phyloP scores from a whole-genome alignment of 2,888 invertebrate species.

The Kuschelorhynchus macadamiae region DNA sequence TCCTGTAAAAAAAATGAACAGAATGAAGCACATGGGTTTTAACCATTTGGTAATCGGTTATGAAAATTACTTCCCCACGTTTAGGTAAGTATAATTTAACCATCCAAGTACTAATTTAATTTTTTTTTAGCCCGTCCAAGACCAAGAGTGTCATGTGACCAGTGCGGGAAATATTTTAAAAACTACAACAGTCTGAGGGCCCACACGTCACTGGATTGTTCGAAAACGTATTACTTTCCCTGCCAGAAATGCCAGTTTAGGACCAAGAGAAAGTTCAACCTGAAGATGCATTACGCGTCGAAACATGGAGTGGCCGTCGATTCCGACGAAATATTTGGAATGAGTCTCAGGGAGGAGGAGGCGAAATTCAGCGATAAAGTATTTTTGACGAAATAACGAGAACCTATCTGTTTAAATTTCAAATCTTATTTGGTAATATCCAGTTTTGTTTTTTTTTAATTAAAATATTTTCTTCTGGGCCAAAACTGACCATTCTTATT shows the following conservation, averaged over 20 bases:
- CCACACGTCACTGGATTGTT: slow-evolving; percentile 60
- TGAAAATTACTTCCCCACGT: no score
- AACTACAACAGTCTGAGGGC: slow-evolving; percentile 57
- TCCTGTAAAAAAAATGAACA: no score
- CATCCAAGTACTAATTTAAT: neutral
- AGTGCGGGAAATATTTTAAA: slow-evolving; percentile 60
- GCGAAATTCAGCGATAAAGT: neutral
- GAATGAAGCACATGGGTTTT: no score
- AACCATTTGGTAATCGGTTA: no score
- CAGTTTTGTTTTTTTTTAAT: no score
- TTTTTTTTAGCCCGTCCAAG: neutral
- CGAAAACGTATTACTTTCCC: slow-evolving; percentile 48
- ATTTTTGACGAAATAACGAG: neutral
- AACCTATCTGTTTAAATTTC: no score
- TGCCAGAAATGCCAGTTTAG: slow-evolving; percentile 56
- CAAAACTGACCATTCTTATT: no score
- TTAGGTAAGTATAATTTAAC: no score
- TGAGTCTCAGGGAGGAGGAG: neutral
- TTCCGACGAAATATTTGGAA: slow-evolving; percentile 5
- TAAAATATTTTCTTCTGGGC: no score
- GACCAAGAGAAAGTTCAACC: slow-evolving; percentile 57
- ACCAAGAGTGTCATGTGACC: slow-evolving; percentile 51
- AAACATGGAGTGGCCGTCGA: slow-evolving; percentile 52
- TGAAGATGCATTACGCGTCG: slow-evolving; percentile 58
- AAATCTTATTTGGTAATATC: no score